These are phyloP conservation scores for Macropis europaea DNA, from an alignment of 2,888 invertebrate genomes.

Conservation along the genomic window DNA sequence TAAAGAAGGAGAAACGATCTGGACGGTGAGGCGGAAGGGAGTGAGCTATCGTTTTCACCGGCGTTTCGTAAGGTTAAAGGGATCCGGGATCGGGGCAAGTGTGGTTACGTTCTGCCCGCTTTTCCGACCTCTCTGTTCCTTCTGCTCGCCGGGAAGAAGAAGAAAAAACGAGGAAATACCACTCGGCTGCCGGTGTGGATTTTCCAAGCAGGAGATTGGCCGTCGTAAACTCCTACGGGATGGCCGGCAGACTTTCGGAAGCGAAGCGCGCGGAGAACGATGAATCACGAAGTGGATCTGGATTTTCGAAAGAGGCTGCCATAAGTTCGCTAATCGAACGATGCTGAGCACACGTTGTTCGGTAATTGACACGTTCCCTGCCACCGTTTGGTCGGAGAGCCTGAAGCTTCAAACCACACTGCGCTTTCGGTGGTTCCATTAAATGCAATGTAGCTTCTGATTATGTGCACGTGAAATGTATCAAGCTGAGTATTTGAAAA, in stretches of 20 bases:
- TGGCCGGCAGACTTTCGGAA: slow-evolving; percentile 29
- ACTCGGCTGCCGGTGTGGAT: slow-evolving; percentile 13
- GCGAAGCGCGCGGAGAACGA: slow-evolving; percentile 21
- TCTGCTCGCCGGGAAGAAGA: background rate
- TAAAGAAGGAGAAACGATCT: background rate
- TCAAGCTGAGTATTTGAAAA: too few relatives aligned
- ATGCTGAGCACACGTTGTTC: background rate
- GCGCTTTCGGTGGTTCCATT: too few relatives aligned
- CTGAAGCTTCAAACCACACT: too few relatives aligned
- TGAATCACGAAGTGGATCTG: slow-evolving; percentile 41
- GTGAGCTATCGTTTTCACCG: slow-evolving; percentile 46
- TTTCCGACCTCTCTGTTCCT: background rate
- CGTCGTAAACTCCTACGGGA: slow-evolving; percentile 43
- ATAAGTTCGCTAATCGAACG: background rate
- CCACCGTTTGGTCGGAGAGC: too few relatives aligned
- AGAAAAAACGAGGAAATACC: background rate
- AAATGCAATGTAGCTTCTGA: too few relatives aligned
- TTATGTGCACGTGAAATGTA: too few relatives aligned
- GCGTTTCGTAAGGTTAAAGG: slow-evolving; percentile 41
- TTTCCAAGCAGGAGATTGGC: slow-evolving; percentile 40
- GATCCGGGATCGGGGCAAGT: slow-evolving; percentile 39
- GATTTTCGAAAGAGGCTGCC: slow-evolving; percentile 4
- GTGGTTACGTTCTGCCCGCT: slow-evolving; percentile 31
- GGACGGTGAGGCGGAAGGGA: slow-evolving; percentile 7
- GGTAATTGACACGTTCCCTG: too few relatives aligned